These are phyloP conservation scores for Trachelipus rathkii DNA, from an alignment of 1,140 invertebrate genomes.

Conservation along the genomic window DNA sequence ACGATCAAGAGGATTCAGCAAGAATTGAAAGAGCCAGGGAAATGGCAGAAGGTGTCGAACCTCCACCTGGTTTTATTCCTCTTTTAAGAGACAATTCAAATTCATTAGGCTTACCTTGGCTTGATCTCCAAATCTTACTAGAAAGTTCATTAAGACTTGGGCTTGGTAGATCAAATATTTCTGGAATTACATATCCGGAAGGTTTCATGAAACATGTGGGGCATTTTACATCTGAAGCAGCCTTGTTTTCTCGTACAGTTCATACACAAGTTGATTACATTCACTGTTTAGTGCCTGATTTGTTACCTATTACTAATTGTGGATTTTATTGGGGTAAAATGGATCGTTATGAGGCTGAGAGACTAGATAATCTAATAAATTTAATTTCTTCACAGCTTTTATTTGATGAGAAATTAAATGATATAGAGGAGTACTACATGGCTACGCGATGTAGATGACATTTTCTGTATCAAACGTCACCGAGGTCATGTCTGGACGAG, in stretches of 20 bases:
- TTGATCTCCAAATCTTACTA: neutral
- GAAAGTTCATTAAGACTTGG: neutral
- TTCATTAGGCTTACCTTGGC: neutral
- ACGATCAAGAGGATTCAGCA: slow-evolving; percentile 68
- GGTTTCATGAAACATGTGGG: neutral
- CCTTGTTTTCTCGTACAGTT: slow-evolving; percentile 49
- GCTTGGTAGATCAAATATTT: neutral
- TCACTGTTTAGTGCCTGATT: slow-evolving; percentile 90
- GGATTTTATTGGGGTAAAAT: slow-evolving; percentile 90
- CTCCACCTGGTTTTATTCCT: slow-evolving; percentile 46
- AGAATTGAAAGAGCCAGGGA: slow-evolving; percentile 65
- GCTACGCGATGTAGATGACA: too few species aligned
- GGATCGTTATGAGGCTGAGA: slow-evolving; percentile 82
- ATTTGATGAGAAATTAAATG: too few species aligned
- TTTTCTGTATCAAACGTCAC: too few species aligned
- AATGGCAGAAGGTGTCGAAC: slow-evolving; percentile 70
- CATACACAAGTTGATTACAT: slow-evolving; percentile 87
- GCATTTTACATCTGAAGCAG: neutral
- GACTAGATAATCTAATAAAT: too few species aligned
- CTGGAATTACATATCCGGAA: neutral
- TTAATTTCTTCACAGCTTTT: too few species aligned
- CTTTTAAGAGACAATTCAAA: neutral
- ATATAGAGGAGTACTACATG: too few species aligned
- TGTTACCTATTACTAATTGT: slow-evolving; percentile 66
- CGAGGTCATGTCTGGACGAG: too few species aligned